A percentile compares a stretch with the other conserved stretches of the same genome.
These are phyloP conservation scores for Bombus soroeensis DNA, from an alignment of 1,140 invertebrate genomes.

Conservation along the genomic window DNA sequence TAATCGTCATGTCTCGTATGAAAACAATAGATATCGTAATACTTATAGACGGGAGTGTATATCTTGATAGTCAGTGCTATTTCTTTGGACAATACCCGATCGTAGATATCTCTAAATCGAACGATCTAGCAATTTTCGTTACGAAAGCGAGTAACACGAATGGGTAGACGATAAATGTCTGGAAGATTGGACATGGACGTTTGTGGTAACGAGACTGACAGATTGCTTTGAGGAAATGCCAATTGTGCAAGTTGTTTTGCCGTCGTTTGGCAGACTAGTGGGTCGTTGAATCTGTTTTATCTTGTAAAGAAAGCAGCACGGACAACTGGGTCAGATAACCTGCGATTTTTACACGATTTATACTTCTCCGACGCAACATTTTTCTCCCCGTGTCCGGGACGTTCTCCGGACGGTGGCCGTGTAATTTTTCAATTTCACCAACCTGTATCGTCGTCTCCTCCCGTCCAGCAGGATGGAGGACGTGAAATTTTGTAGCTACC, in stretches of 20 bases:
- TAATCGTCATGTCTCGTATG: no score
- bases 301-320: neutral
- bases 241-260: neutral
- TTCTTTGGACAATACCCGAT: no score
- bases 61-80: no score
- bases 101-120: no score
- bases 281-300: neutral
- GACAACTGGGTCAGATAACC: neutral
- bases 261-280: no score
- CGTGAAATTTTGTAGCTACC: conserved; percentile 62
- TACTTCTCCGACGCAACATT: neutral
- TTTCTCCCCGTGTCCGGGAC: neutral
- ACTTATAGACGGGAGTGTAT: no score
- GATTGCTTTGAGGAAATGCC: neutral
- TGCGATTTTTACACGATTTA: conserved; percentile 7
- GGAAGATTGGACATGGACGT: neutral
- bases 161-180: no score
- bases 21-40: no score
- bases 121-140: no score
- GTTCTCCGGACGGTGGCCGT: conserved; percentile 16
- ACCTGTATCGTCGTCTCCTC: conserved; percentile 19
- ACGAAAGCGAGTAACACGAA: no score
- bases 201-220: neutral
- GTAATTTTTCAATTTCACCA: conserved; percentile 61
- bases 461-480: conserved; percentile 32